These are phyloP conservation scores for Tiliacea aurago DNA, from an alignment of 2,888 invertebrate species.

Conservation along the genomic window DNA sequence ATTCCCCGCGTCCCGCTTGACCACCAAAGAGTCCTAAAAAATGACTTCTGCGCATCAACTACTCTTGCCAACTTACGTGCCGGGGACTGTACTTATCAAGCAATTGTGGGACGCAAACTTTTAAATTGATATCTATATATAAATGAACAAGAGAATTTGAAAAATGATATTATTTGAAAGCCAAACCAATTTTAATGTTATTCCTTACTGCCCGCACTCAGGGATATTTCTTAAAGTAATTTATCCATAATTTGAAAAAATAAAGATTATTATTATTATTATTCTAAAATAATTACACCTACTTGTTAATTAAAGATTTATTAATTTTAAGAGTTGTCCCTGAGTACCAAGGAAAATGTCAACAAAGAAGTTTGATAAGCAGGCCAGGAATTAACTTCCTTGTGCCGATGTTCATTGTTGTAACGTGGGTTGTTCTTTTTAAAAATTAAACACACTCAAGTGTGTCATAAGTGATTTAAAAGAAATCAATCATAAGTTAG, in stretches of 20 bases:
- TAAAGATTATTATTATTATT: too few relatives aligned
- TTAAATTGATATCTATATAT: not conserved
- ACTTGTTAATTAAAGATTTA: not conserved
- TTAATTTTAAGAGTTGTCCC: slow-evolving; percentile 1
- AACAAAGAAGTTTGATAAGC: slow-evolving; percentile 19
- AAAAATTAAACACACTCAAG: slow-evolving; percentile 8
- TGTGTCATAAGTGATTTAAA: not conserved
- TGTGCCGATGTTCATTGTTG: not conserved
- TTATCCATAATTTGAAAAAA: not conserved
- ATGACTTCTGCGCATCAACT: too few relatives aligned
- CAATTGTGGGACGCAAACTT: not conserved
- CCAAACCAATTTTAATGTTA: not conserved
- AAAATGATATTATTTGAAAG: not conserved
- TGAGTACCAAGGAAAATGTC: slow-evolving; percentile 1
- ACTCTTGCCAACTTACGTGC: too few relatives aligned
- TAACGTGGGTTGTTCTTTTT: not conserved
- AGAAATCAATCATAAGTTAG: not conserved
- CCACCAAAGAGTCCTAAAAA: too few relatives aligned
- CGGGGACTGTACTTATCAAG: not conserved
- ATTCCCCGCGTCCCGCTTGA: too few relatives aligned
- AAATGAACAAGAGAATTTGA: not conserved
- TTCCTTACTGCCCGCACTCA: not conserved
- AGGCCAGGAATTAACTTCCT: not conserved
- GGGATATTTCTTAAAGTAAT: not conserved
- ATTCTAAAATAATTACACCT: not conserved